Evolutionary conservation across 2,113 vertebrate genomes (phyloP), one percentile per base, ranked within the genome.

Genomic region (Apeltes quadracus): DNA sequence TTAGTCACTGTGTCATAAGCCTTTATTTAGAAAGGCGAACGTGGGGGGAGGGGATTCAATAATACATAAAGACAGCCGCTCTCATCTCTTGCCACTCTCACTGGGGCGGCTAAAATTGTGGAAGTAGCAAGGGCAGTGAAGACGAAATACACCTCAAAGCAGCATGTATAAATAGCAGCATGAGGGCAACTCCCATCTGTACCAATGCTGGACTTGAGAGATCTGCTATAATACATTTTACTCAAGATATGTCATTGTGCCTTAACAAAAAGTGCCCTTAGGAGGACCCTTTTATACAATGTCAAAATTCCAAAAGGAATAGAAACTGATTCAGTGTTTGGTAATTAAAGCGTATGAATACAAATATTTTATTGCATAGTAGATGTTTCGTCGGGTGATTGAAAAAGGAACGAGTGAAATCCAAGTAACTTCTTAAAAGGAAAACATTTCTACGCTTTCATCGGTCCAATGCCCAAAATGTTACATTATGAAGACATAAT

Each of bases 11-110:
- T 78, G 84, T 90, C 86, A 86, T 84, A 84, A 73, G 85, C 78
- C 88, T 90, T 85, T 86, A 90, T 89, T 90, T 89, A 86, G 83
- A 87, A 82, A 85, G 64, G 77, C 62, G 79, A 83, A 84, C 68
- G 69, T 80, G 72, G 63, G 54, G 84, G 75, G n/a, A n/a, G n/a
- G 76, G 29, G 29, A 5, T 29, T 87, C 84, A 84, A 85, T 88
- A 89, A 91, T 89, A 85, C 77, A 90, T 82, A 74, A 84, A 84
- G 86, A 90, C 79, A 86, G 82, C 75, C 44, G 23, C 65, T 87
- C 76, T 83, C 68, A 82, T 86, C 65, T 76, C 67, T 41, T 75
- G 68, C 84, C 83, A 73, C 69, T 84, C 58, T 61, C 57, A 66
- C 53, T 65, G 75, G 61, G 68, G 48, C 61, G 72, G 74, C 71